phyloP scores from a whole-genome alignment of 2,113 vertebrate genomes.

The Oreotrochilus melanogaster region DNA sequence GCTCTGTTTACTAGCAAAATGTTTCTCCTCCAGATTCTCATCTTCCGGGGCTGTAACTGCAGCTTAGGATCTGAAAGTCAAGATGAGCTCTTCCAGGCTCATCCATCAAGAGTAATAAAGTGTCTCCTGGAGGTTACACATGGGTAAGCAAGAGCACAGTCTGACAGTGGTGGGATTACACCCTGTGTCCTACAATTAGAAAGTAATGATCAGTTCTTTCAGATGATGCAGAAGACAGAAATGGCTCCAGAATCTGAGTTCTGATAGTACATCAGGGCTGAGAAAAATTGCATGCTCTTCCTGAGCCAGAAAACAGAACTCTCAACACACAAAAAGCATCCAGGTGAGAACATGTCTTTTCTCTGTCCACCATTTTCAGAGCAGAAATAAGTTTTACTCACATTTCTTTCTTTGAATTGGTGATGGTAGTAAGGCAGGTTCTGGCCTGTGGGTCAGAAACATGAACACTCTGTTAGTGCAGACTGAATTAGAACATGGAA shows the following conservation, averaged over 20 bases:
- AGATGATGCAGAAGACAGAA: slow-evolving; percentile 12
- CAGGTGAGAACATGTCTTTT: not conserved
- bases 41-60: slow-evolving; percentile 49
- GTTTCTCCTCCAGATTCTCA: slow-evolving; percentile 44
- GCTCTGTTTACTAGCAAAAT: slow-evolving; percentile 58
- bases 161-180: not conserved
- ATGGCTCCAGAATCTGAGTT: not conserved
- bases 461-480: not conserved
- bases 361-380: not conserved
- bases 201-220: slow-evolving; percentile 48
- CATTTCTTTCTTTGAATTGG: not conserved
- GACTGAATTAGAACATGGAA: slow-evolving; percentile 34
- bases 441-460: not conserved
- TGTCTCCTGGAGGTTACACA: slow-evolving; percentile 54
- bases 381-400: not conserved
- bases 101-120: slow-evolving; percentile 68
- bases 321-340: not conserved
- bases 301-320: not conserved
- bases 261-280: fast-evolving
- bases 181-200: slow-evolving; percentile 48
- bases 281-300: not conserved
- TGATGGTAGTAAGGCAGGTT: not conserved
- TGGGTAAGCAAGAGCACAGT: slow-evolving; percentile 31
- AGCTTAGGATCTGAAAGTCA: slow-evolving; percentile 42
- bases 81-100: slow-evolving; percentile 54